Conservation (phyloP, 2,113 vertebrate species). For the Embiotoca jacksoni region DNA sequence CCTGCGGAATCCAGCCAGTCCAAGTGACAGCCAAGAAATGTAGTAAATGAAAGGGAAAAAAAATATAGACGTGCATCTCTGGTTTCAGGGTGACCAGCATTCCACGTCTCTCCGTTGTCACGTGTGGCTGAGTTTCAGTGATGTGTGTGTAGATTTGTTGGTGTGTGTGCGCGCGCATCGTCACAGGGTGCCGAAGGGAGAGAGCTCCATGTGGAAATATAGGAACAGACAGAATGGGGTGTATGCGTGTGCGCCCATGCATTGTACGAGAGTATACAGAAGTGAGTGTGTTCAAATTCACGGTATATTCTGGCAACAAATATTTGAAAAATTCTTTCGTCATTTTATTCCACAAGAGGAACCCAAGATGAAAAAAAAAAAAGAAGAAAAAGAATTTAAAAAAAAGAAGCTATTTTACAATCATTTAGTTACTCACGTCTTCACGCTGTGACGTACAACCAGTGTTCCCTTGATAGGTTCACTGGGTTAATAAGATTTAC, state of each 20-base stretch:
- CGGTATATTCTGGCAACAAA: not conserved
- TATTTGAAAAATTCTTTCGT: not conserved
- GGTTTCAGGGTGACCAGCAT: conserved; percentile 16
- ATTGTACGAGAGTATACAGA: too few relatives aligned
- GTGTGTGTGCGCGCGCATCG: conserved; percentile 11
- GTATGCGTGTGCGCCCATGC: not conserved
- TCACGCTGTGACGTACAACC: too few relatives aligned
- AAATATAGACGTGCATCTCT: not conserved
- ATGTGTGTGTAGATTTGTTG: conserved; percentile 38
- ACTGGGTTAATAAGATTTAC: too few relatives aligned
- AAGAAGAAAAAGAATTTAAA: too few relatives aligned
- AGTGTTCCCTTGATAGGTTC: too few relatives aligned
- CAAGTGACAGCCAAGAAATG: not conserved
- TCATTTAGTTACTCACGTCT: too few relatives aligned
- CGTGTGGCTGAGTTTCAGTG: conserved; percentile 56
- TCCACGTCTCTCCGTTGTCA: conserved; percentile 35
- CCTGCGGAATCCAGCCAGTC: not conserved
- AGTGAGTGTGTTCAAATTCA: too few relatives aligned
- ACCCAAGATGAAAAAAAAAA: too few relatives aligned
- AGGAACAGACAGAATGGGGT: conserved; percentile 73
- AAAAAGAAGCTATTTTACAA: too few relatives aligned
- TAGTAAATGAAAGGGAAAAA: not conserved
- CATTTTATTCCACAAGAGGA: too few relatives aligned
- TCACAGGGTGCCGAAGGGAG: conserved; percentile 52
- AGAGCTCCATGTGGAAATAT: conserved; percentile 58